These are phyloP conservation scores for Lepidostoma basale DNA, from an alignment of 1,140 invertebrate species.

Conservation along the genomic window DNA sequence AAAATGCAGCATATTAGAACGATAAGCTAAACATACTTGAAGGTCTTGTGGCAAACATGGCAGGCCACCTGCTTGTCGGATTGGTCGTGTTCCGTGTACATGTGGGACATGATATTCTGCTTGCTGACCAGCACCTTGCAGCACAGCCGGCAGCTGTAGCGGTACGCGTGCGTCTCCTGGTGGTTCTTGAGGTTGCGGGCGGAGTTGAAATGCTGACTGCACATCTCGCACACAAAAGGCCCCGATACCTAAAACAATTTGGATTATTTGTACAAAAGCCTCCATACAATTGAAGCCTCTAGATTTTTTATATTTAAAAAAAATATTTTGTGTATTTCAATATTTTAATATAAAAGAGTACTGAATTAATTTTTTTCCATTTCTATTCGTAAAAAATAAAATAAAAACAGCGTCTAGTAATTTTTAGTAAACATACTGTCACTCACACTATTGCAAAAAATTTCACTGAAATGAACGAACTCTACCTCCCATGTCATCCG, in stretches of 20 bases:
- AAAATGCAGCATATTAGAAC: too few species aligned
- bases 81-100: constrained; percentile 41
- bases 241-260: constrained; percentile 42
- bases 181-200: constrained; percentile 38
- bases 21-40: constrained; percentile 37
- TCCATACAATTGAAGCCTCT: background rate
- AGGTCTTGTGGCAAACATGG: constrained; percentile 34
- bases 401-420: too few species aligned
- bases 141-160: constrained; percentile 37
- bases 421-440: too few species aligned
- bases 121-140: constrained; percentile 36
- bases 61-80: constrained; percentile 34
- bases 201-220: constrained; percentile 35
- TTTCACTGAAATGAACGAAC: too few species aligned
- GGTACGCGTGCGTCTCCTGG: constrained; percentile 32
- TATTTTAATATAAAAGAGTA: too few species aligned
- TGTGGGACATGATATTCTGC: constrained; percentile 41
- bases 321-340: too few species aligned
- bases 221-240: constrained; percentile 34
- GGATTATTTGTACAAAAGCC: background rate
- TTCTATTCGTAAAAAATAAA: too few species aligned
- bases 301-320: background rate
- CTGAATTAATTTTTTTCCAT: too few species aligned
- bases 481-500: too few species aligned
- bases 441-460: too few species aligned